A percentile compares a stretch with the other conserved stretches of the same genome.
Evolutionary conservation across 2,888 invertebrate genomes (phyloP).

Genomic region (Lasioglossum villosulum): DNA sequence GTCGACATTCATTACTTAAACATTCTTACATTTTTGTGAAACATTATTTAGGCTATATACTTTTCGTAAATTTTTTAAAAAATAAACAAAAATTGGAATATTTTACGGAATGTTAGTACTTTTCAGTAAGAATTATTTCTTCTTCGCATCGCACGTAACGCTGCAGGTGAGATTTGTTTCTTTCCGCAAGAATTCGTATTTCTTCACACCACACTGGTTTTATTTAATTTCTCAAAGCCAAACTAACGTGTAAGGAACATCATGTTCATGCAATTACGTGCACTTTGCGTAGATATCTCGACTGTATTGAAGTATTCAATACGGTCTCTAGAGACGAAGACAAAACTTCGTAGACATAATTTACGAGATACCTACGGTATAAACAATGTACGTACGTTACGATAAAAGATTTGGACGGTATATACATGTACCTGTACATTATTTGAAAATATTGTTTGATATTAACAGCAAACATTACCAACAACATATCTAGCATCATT

Average conservation of each 20-base stretch:
- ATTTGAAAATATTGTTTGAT: background rate
- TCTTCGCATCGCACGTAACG: background rate
- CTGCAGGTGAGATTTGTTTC: background rate
- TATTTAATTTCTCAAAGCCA: background rate
- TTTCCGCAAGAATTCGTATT: background rate
- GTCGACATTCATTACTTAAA: background rate
- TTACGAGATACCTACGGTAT: constrained; percentile 17
- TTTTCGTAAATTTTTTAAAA: background rate
- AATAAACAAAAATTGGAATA: background rate
- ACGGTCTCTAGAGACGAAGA: background rate
- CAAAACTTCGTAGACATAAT: background rate
- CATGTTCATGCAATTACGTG: constrained; percentile 20
- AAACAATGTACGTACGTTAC: background rate
- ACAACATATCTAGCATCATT: background rate
- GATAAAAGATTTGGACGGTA: background rate
- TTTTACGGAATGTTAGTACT: background rate
- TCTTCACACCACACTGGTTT: background rate
- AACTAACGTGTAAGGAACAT: constrained; percentile 4
- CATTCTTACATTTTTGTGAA: background rate
- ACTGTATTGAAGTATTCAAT: constrained; percentile 8
- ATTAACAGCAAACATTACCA: background rate
- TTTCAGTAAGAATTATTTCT: background rate
- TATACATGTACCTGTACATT: background rate
- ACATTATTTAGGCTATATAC: background rate
- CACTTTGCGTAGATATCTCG: constrained; percentile 12